Evolutionary conservation across 1,140 invertebrate species (phyloP), one percentile per base, ranked within the genome.

Genomic region (Acromyrmex heyeri): DNA sequence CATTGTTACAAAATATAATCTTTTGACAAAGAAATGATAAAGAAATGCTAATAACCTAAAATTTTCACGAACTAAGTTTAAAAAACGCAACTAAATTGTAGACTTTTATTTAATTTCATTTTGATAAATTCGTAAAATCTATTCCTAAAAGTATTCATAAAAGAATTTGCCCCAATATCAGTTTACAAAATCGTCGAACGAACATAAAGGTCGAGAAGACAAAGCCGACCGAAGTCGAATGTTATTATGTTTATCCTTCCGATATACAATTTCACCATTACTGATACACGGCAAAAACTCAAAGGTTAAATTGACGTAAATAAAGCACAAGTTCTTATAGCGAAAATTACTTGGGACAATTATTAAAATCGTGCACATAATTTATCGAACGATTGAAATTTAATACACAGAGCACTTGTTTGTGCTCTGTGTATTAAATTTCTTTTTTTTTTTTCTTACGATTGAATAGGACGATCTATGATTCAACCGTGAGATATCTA

Each of bases 221-320:
- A 83, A 38, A 14, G 0, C 53, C 38, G 38, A 8, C 12, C 16
- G 14, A 73, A 27, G 24, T n/a, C 38, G 55, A n/a, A 3, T 12
- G 38, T 48, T 61, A 50, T 27, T 30, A 21, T 83, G 55, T 83
- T 83, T 73, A 73, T 27, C 0, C 57, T 81, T 53, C 27, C 77
- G 62, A 53, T 30, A 18, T 44, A 73, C 34, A 30, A 38, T 73
- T 30, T 38, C 27, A 59, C 7, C 12, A 24, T 34, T 77, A 14
- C 18, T 38, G 62, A 50, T 44, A 6, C 53, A 6, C 5, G 34
- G 18, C 67, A 59, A 59, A 73, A 48, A 59, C 16, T 18, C 7
- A 48, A 18, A 59, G 53, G 67, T 82, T 83, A 82, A 48, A 75
- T 73, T 21, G 12, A 48, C 12, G 53, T 75, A 75, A 75, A 83